Evolutionary conservation across 2,797 vertebrate species (phyloP).

Genomic region (Acridotheres tristis): DNA sequence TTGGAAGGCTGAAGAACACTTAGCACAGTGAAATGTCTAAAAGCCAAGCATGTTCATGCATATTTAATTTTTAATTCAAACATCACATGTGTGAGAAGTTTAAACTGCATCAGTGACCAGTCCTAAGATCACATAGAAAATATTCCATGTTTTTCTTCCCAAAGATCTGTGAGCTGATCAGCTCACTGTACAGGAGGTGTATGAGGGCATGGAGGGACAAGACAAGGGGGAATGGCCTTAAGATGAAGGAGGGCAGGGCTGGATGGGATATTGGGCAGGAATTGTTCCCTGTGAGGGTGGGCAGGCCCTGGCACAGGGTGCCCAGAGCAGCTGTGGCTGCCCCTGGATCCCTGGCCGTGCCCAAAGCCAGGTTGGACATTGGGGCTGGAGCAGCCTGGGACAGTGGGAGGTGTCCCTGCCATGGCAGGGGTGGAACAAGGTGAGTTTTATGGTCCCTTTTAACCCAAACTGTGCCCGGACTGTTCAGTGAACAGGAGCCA

Average conservation of each 20-base stretch:
- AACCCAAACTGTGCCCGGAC: background rate
- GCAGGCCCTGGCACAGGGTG: background rate
- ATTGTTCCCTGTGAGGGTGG: background rate
- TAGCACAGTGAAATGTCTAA: background rate
- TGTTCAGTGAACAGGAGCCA: background rate
- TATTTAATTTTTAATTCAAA: background rate
- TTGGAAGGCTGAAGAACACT: background rate
- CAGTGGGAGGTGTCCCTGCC: background rate
- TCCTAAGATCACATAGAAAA: background rate
- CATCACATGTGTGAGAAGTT: background rate
- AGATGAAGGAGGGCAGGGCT: background rate
- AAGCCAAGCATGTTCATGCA: background rate
- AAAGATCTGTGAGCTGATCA: background rate
- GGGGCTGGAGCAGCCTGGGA: background rate
- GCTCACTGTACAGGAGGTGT: fast-evolving
- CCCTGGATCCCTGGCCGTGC: background rate
- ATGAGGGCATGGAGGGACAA: background rate
- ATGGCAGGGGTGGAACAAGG: background rate
- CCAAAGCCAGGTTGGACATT: background rate
- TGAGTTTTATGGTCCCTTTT: background rate
- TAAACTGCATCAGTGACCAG: background rate
- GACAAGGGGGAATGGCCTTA: background rate
- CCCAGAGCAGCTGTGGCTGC: background rate
- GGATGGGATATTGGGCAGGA: background rate
- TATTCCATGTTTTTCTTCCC: background rate